Evolutionary conservation across 2,113 vertebrate species (phyloP).

Genomic region (Salvelinus namaycush): DNA sequence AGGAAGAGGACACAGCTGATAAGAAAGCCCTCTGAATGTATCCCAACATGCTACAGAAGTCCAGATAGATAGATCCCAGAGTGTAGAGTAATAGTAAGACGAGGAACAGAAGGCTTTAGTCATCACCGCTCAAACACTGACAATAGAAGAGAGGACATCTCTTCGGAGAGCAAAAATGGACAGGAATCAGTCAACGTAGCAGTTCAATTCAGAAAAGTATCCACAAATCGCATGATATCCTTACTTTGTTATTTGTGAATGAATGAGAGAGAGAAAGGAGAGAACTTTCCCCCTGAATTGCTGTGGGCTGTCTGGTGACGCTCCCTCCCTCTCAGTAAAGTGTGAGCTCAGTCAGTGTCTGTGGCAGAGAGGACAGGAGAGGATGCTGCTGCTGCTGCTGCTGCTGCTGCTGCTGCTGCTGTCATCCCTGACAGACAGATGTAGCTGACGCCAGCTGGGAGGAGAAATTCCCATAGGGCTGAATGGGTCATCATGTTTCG

Average conservation of each 20-base stretch:
- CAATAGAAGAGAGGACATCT: slow-evolving; percentile 24
- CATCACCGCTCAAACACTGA: slow-evolving; percentile 13
- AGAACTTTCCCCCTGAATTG: slow-evolving; percentile 41
- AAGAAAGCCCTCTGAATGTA: slow-evolving; percentile 52
- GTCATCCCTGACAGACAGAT: slow-evolving; percentile 70
- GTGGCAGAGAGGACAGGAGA: neutral
- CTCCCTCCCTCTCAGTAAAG: slow-evolving; percentile 36
- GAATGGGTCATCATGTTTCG: slow-evolving; percentile 82
- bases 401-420: slow-evolving; percentile 26
- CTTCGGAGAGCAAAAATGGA: neutral
- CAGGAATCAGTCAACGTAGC: neutral
- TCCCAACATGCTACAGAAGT: slow-evolving; percentile 33
- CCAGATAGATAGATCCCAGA: neutral
- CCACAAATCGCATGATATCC: slow-evolving; percentile 45
- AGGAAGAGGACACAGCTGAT: slow-evolving; percentile 16
- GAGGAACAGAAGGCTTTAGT: slow-evolving; percentile 18
- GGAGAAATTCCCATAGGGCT: slow-evolving; percentile 81
- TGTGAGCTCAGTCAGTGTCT: slow-evolving; percentile 48
- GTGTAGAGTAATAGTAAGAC: slow-evolving; percentile 2
- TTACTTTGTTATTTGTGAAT: slow-evolving; percentile 24
- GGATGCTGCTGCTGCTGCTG: slow-evolving; percentile 38
- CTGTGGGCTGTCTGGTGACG: slow-evolving; percentile 25
- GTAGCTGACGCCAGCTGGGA: slow-evolving; percentile 69
- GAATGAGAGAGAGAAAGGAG: neutral
- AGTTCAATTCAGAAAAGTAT: slow-evolving; percentile 43